Conservation (phyloP, 2,797 vertebrate species). For the Scolopax rusticola region DNA sequence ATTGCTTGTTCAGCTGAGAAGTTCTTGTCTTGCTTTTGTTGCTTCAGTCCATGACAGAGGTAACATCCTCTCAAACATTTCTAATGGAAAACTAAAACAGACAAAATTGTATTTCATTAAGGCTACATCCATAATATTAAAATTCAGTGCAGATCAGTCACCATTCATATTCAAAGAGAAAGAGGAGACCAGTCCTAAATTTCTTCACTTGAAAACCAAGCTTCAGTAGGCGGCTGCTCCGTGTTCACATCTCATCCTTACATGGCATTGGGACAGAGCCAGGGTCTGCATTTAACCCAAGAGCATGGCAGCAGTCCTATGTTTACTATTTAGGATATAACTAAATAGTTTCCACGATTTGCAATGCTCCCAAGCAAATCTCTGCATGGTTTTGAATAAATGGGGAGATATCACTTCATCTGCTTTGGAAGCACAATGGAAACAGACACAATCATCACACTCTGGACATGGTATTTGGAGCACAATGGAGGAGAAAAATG, state of each 20-base stretch:
- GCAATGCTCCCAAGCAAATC: slow-evolving; percentile 41
- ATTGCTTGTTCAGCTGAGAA: background rate
- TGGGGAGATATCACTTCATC: slow-evolving; percentile 3
- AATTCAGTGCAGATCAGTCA: background rate
- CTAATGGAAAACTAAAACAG: background rate
- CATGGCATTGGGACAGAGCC: slow-evolving; percentile 34
- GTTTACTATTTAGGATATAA: slow-evolving; percentile 43
- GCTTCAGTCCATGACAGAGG: background rate
- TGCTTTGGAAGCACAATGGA: slow-evolving; percentile 7
- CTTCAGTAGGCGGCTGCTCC: background rate
- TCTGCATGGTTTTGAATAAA: slow-evolving; percentile 32
- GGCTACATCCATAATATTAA: background rate
- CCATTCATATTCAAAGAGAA: background rate
- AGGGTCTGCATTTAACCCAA: background rate
- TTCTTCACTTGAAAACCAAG: background rate
- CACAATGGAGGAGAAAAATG: background rate
- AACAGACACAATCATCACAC: background rate
- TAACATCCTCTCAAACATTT: background rate
- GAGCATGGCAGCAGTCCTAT: background rate
- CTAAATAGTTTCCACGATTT: slow-evolving; percentile 55
- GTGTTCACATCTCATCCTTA: slow-evolving; percentile 37
- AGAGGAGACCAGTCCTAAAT: background rate
- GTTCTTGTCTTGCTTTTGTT: background rate
- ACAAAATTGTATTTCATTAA: background rate
- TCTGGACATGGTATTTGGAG: background rate